Base-by-base conservation (phyloP, 2,888 invertebrate genomes). In the Keiferia lycopersicella region DNA sequence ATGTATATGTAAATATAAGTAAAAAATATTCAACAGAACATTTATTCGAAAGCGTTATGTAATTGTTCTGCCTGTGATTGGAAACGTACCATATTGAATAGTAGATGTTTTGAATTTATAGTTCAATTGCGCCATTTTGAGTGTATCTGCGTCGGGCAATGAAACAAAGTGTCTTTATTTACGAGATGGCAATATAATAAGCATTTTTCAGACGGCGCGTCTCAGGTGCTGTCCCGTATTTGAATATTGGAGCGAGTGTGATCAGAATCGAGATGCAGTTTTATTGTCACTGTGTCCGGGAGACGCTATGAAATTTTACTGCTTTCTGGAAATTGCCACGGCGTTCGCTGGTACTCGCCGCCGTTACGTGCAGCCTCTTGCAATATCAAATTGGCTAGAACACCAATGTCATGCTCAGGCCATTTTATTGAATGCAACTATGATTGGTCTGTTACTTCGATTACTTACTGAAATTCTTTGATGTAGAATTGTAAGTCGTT, bases 211-310 rank as follows among this genome's bases (percentile, higher is more conserved):
- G 79, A 75, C 74, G 79, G 75, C 75, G 76, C 74, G 88, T 80
- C 89, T 80, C 91, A 90, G 90, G 88, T 90, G 91, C 76, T 79
- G 79, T 73, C 78, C 76, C 82, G 79, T 80, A 82, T 85, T 82
- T 84, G 87, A 88, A 89, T 88, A 90, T 88, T 80, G 87, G 81
- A 86, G 84, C 81, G 86, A 79, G 81, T 89, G 88, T 88, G 89
- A 88, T 88, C 87, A 83, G 90, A 88, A 91, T 88, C 82, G 88
- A 83, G 84, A 89, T 89, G 91, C 89, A 91, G 80, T 89, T 90
- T 91, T 90, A 90, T 88, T 89, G 87, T 88, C 86, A 86, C 81
- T 81, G 76, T 75, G 77, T 76, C 71, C 78, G 83, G 83, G 82
- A 82, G 79, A 78, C 80, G 82, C 81, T 76, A 84, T 86, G 81